phyloP scores from a whole-genome alignment of 2,113 vertebrate species.

The Syrmaticus mikado region DNA sequence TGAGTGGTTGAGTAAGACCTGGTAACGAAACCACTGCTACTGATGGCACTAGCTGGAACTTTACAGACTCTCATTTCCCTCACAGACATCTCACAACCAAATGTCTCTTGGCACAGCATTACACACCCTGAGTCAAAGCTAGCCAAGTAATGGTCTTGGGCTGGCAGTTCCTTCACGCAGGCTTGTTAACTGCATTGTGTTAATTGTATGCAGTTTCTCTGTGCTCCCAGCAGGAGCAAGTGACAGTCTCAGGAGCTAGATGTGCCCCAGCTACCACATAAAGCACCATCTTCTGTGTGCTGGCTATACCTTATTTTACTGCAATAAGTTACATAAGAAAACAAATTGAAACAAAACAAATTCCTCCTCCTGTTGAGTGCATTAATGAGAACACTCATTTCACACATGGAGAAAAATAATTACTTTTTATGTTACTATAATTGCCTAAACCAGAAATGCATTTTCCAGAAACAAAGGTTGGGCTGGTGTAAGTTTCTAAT shows the following conservation, averaged over 20 bases:
- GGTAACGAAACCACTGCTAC: background rate
- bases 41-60: background rate
- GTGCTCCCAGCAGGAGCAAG: background rate
- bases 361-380: background rate
- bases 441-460: conserved; percentile 64
- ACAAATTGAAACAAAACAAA: background rate
- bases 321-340: background rate
- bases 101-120: background rate
- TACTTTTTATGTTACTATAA: conserved; percentile 68
- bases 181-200: background rate
- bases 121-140: background rate
- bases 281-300: background rate
- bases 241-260: rapidly evolving
- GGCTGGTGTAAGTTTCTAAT: conserved; percentile 71
- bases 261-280: background rate
- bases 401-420: conserved; percentile 51
- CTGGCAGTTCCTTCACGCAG: background rate
- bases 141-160: background rate
- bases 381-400: conserved; percentile 14
- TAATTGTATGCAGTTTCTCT: background rate
- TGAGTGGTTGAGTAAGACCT: background rate
- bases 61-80: background rate
- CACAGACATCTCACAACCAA: background rate
- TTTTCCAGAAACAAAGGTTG: conserved; percentile 71
- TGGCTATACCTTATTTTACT: background rate